Percentiles rank a stretch among this genome's conserved stretches.
Evolutionary conservation across 2,888 invertebrate species (phyloP).

Genomic region (Cyclophora punctaria): DNA sequence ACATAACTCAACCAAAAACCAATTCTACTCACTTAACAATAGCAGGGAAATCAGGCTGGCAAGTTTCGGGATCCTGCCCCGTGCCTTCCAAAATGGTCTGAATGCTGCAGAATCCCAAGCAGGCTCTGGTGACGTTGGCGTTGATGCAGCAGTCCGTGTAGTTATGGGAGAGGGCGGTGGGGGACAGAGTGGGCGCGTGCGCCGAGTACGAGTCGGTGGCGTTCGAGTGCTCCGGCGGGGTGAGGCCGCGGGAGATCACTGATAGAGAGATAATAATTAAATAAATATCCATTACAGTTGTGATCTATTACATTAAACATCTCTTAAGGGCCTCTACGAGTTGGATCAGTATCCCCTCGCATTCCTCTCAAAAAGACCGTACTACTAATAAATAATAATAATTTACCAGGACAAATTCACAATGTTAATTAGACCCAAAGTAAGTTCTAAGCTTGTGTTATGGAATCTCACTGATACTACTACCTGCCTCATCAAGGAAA

Average conservation of each 20-base stretch:
- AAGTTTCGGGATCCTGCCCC: slow-evolving; percentile 86
- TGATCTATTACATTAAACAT: too few species aligned
- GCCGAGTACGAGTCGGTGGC: slow-evolving; percentile 64
- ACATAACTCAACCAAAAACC: too few species aligned
- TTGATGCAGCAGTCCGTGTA: slow-evolving; percentile 86
- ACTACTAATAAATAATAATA: too few species aligned
- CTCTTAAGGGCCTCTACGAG: too few species aligned
- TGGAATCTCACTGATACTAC: too few species aligned
- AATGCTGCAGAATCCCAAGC: slow-evolving; percentile 88
- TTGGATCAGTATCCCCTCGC: too few species aligned
- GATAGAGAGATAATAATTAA: slow-evolving; percentile 4
- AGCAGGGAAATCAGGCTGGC: slow-evolving; percentile 85
- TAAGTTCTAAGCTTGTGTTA: too few species aligned
- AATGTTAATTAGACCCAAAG: too few species aligned
- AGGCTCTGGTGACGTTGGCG: slow-evolving; percentile 80
- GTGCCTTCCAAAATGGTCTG: slow-evolving; percentile 85
- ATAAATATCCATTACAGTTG: too few species aligned
- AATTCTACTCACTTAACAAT: slow-evolving; percentile 76
- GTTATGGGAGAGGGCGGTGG: slow-evolving; percentile 78
- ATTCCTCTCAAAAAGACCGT: too few species aligned
- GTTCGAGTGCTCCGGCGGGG: slow-evolving; percentile 74
- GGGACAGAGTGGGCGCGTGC: slow-evolving; percentile 50
- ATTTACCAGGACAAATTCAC: too few species aligned
- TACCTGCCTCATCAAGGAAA: too few species aligned
- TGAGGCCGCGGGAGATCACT: slow-evolving; percentile 78